Base-by-base conservation (phyloP, 2,797 vertebrate species). In the Parauchenoglanis punctatus region DNA sequence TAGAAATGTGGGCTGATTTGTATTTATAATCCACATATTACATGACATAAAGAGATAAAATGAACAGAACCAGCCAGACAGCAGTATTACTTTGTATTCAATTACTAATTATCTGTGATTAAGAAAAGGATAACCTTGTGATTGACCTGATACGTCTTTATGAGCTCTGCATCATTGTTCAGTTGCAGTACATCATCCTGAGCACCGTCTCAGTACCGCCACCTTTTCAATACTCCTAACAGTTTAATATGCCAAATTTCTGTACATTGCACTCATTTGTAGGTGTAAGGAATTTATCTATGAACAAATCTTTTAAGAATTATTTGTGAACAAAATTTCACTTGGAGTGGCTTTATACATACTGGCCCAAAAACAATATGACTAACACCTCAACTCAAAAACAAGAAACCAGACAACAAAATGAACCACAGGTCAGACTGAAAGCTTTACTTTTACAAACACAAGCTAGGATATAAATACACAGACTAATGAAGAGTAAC, bases 41-140 rank as follows among this genome's bases (percentile, higher is more conserved):
- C 20, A 13, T 15, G 25, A 44, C 56, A 59, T 44, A 25, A 59
- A 23, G 40, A 58, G 28, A 23, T 6, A 3, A 58, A 35, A 28
- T 23, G n/a, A 65, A 28, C 15, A 23, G n/a, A 52, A 12, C 25
- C n/a, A 31, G 61, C 59, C 28, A 35, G 63, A 83, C 5, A 63
- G 23, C n/a, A 44, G 7, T 54, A 52, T 67, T 83, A 61, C 63
- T 68, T 68, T 52, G 46, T 13, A 35, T 35, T 13, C 35, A 13
- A 83, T 68, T 20, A 54, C 28, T 52, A 83, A 83, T 52, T 31
- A 83, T n/a, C 81, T 68, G 28, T 83, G 46, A 68, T 54, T 83
- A 83, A 52, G 40, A 68, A 68, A 23, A 83, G 81, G n/a, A 52
- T 67, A 68, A 54, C 44, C n/a, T 54, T 54, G 81, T 23, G 63